Base-by-base conservation (phyloP, 2,888 invertebrate genomes). In the Lycophotia porphyrea region DNA sequence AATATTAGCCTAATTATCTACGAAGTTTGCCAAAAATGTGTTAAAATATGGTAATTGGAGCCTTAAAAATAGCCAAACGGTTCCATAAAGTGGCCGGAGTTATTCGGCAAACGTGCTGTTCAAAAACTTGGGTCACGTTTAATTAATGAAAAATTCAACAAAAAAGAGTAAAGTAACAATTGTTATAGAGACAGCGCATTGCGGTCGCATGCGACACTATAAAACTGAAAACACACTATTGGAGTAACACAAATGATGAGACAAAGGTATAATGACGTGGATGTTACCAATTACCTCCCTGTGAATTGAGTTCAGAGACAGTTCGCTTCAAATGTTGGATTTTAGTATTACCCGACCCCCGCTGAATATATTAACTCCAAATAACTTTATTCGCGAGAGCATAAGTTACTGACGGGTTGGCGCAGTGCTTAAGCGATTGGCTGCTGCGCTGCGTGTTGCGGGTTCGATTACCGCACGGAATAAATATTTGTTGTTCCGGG, bases 181-280 rank as follows among this genome's bases (percentile, higher is more conserved):
- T 85, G 78, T 84, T 85, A 66, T 79, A 81, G 85, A 85, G 88
- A 86, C 82, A 81, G 92, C 94, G 94, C 93, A 94, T 81, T 94
- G 93, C 94, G 92, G 93, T 80, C 68, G 78, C 84, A 87, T 89
- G 90, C 89, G 89, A 87, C 88, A 80, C 72, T 71, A 77, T 74
- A 72, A 63, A 75, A 85, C 78, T 82, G 78, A 81, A 85, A 87
- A 82, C 76, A 74, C 79, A 76, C 60, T 78, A 76, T 73, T 65
- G 72, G 21, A 74, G 83, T 65, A 74, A 78, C 60, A 72, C 42
- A n/a, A 70, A 44, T 73, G 34, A 63, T 44, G n/a, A 34, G 27
- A 47, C 36, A 47, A 24, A 72, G 21, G 60, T 36, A 65, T 69
- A 69, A 49, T 49, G 55, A 76, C 49, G 71, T 73, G 49, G 61